Percentiles rank a stretch among this genome's conserved stretches.
These are phyloP conservation scores for Spea hammondii DNA, from an alignment of 2,797 vertebrate genomes.

Conservation along the genomic window DNA sequence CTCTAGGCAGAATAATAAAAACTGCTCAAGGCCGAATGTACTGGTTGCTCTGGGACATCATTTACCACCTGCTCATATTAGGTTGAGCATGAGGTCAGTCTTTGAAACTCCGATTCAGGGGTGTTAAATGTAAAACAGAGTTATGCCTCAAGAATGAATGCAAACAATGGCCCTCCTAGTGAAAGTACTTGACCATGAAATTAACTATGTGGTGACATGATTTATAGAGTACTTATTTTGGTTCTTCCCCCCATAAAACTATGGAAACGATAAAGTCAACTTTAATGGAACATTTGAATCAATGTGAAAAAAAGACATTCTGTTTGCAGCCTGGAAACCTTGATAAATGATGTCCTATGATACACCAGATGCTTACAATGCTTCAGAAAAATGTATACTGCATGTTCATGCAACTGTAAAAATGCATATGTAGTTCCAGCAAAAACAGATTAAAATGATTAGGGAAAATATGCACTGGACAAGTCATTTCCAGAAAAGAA, in stretches of 20 bases:
- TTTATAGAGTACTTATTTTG: conserved; percentile 4
- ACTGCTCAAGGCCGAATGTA: conserved; percentile 28
- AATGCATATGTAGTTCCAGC: too few relatives aligned
- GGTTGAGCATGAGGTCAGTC: conserved; percentile 30
- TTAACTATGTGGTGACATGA: conserved; percentile 22
- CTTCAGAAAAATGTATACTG: too few relatives aligned
- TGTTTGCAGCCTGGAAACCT: neutral
- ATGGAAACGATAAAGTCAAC: neutral
- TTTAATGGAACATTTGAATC: neutral
- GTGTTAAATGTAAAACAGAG: conserved; percentile 18
- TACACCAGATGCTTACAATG: neutral
- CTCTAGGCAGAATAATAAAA: conserved; percentile 43
- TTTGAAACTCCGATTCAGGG: conserved; percentile 26
- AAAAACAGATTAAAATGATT: too few relatives aligned
- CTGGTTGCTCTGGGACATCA: conserved; percentile 24
- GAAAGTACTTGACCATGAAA: conserved; percentile 12
- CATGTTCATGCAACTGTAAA: too few relatives aligned
- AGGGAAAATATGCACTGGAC: too few relatives aligned
- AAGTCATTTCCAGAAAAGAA: too few relatives aligned
- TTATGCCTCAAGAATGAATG: conserved; percentile 27
- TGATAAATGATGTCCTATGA: neutral
- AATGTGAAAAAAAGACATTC: neutral
- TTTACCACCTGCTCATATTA: conserved; percentile 46
- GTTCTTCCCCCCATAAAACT: neutral
- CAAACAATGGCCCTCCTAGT: conserved; percentile 25